Conservation (phyloP, 2,113 vertebrate genomes). For the Proteles cristata region DNA sequence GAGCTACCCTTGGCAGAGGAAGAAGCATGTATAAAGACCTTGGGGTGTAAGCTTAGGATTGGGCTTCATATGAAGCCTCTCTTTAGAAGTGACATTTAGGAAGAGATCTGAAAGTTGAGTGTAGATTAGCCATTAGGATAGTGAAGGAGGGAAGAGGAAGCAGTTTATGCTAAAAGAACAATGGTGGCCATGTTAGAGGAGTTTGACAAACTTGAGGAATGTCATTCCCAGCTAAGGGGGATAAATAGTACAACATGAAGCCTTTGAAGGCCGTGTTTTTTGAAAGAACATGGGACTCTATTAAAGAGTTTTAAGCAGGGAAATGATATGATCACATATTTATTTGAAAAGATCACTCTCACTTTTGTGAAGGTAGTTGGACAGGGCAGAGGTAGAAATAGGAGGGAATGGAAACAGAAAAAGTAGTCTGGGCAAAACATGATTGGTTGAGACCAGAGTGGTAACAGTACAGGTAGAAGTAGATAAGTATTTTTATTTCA, state of each 20-base stretch:
- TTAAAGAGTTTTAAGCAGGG: conserved; percentile 28
- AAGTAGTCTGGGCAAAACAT: neutral
- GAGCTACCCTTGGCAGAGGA: neutral
- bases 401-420: neutral
- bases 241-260: neutral
- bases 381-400: neutral
- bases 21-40: neutral
- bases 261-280: neutral
- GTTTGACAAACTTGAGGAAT: neutral
- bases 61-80: neutral
- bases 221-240: neutral
- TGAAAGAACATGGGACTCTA: neutral
- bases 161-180: neutral
- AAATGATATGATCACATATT: neutral
- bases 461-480: neutral
- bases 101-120: neutral
- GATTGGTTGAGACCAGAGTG: neutral
- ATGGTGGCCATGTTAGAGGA: neutral
- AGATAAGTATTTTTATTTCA: neutral
- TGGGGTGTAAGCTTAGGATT: neutral
- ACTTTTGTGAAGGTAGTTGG: conserved; percentile 4
- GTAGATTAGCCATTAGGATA: neutral
- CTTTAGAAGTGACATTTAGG: neutral
- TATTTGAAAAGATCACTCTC: neutral
- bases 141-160: neutral